These are phyloP conservation scores for Rhyacophila brunnea DNA, from an alignment of 1,140 invertebrate species.

Conservation along the genomic window DNA sequence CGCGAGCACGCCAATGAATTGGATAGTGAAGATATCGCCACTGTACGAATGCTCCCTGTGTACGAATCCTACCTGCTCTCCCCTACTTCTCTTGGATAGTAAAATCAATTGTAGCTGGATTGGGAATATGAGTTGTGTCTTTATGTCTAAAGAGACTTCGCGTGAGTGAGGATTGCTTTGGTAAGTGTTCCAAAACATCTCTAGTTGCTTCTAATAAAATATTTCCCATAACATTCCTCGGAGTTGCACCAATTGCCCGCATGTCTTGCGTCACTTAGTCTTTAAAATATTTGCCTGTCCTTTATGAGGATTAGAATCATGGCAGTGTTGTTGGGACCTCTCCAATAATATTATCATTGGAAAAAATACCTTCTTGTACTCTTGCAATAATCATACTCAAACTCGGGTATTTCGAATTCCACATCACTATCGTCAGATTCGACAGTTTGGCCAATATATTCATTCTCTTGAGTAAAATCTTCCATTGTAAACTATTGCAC, in stretches of 20 bases:
- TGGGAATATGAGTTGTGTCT: background rate
- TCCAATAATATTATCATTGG: too few relatives aligned
- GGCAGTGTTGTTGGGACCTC: background rate
- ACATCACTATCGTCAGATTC: too few relatives aligned
- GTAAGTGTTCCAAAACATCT: constrained; percentile 6
- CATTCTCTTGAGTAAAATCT: too few relatives aligned
- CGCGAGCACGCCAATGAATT: too few relatives aligned
- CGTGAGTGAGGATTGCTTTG: background rate
- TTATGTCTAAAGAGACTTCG: constrained; percentile 4
- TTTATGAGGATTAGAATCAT: constrained; percentile 1
- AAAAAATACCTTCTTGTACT: too few relatives aligned
- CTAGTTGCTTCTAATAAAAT: background rate
- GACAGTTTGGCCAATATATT: too few relatives aligned
- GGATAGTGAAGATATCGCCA: too few relatives aligned
- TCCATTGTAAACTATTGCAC: too few relatives aligned
- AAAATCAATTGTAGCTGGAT: constrained; percentile 6
- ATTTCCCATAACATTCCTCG: constrained; percentile 9
- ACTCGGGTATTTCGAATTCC: too few relatives aligned
- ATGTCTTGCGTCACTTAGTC: constrained; percentile 7
- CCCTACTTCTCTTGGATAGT: constrained; percentile 16
- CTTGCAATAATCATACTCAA: too few relatives aligned
- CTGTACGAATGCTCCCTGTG: too few relatives aligned
- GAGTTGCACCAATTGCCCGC: constrained; percentile 1
- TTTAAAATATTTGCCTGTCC: constrained; percentile 7
- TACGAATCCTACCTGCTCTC: too few relatives aligned